Conservation (phyloP, 1,140 invertebrate species). For the Lamellibrachia luymesi region DNA sequence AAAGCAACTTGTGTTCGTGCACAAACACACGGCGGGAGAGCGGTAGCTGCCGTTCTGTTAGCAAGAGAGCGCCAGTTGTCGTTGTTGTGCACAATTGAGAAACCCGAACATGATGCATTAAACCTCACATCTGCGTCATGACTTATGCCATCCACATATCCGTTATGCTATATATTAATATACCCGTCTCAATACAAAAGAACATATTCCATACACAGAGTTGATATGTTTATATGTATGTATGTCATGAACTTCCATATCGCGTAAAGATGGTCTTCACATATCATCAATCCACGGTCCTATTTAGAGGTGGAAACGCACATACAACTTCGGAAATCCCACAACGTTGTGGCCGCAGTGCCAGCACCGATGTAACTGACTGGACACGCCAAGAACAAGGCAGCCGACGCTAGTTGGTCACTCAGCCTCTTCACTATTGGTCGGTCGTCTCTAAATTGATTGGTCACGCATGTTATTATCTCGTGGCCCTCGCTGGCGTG, state of each 20-base stretch:
- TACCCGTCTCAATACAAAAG: background rate
- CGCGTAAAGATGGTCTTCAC: too few species aligned
- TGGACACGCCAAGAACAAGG: background rate
- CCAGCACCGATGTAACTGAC: background rate
- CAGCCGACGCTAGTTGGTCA: background rate
- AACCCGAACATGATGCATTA: background rate
- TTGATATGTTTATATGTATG: background rate
- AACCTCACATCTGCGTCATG: background rate
- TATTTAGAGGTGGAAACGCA: background rate
- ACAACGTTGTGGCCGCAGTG: background rate
- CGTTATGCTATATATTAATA: background rate
- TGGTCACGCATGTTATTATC: background rate
- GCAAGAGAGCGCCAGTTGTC: background rate
- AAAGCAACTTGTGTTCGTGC: background rate
- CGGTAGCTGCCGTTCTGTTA: background rate
- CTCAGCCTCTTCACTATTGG: background rate
- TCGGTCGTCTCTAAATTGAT: background rate
- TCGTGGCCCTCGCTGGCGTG: background rate
- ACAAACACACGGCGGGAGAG: background rate
- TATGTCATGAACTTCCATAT: too few species aligned
- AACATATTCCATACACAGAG: background rate
- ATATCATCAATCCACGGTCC: background rate
- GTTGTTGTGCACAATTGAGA: background rate
- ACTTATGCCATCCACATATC: background rate
- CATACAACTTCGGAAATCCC: background rate